These are phyloP conservation scores for Ictidomys tridecemlineatus DNA, from an alignment of 2,113 vertebrate genomes.

Conservation along the genomic window DNA sequence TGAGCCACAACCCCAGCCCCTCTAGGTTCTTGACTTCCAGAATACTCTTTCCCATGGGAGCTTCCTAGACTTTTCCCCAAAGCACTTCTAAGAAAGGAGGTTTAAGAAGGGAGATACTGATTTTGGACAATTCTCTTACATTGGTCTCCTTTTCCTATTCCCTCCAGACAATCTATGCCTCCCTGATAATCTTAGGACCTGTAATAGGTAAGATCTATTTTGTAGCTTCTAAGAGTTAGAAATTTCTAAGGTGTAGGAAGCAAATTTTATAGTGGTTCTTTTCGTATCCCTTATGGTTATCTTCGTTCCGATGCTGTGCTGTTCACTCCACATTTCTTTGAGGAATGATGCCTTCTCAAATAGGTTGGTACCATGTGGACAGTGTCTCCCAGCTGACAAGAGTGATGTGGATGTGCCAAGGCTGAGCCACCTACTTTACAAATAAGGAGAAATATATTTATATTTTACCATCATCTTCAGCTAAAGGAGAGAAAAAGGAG, in stretches of 20 bases:
- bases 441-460: conserved; percentile 74
- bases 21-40: background rate
- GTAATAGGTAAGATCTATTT: background rate
- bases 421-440: conserved; percentile 49
- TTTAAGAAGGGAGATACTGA: conserved; percentile 29
- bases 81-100: background rate
- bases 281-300: background rate
- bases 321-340: background rate
- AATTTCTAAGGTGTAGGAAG: background rate
- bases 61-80: background rate
- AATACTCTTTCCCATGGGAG: background rate
- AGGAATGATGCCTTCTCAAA: background rate
- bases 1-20: too few species aligned
- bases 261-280: background rate
- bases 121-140: conserved; percentile 19
- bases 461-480: conserved; percentile 82
- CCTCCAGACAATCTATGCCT: background rate
- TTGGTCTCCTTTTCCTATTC: background rate
- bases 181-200: background rate
- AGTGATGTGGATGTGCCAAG: background rate
- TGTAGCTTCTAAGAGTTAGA: conserved; percentile 9
- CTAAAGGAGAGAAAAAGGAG: conserved; percentile 64
- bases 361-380: background rate
- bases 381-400: background rate
- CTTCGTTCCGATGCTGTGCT: conserved; percentile 17